Evolutionary conservation across 1,140 invertebrate genomes (phyloP).

Genomic region (Drosophila mojavensis): DNA sequence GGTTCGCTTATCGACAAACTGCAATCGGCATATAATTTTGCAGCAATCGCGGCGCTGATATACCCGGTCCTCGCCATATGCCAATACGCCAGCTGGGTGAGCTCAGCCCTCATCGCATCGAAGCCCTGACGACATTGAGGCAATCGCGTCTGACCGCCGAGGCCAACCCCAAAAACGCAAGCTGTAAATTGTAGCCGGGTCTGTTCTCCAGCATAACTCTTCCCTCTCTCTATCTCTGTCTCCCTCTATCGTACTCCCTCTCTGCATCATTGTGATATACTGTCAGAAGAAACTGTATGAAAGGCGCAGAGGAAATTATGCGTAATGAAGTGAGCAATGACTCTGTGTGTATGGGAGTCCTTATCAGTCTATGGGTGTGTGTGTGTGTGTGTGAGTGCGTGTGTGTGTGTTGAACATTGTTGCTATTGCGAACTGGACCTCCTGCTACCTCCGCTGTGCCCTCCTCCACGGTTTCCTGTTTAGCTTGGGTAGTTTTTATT

Average conservation of each 20-base stretch:
- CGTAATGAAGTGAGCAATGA: constrained; percentile 80
- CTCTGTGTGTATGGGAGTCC: constrained; percentile 22
- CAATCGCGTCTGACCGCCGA: constrained; percentile 13
- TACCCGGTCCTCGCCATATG: neutral
- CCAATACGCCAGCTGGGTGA: neutral
- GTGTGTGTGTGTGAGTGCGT: constrained; percentile 30
- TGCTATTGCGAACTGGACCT: constrained; percentile 37
- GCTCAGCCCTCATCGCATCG: neutral
- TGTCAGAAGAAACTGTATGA: constrained; percentile 54
- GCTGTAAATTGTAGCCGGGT: neutral
- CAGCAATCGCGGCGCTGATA: constrained; percentile 2
- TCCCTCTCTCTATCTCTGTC: constrained; percentile 3
- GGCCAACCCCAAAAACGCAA: constrained; percentile 19
- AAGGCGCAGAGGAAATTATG: constrained; percentile 73
- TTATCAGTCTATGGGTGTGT: constrained; percentile 34
- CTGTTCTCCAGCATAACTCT: neutral
- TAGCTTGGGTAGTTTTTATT: constrained; percentile 74
- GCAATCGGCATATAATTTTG: constrained; percentile 79
- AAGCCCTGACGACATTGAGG: constrained; percentile 61
- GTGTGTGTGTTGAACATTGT: constrained; percentile 60
- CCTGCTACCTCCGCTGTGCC: constrained; percentile 18
- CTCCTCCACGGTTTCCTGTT: constrained; percentile 29
- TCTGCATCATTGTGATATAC: constrained; percentile 56
- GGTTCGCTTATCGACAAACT: constrained; percentile 71
- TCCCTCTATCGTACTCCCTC: neutral